phyloP scores from a whole-genome alignment of 2,888 invertebrate species.

The Tachystola acroxantha region DNA sequence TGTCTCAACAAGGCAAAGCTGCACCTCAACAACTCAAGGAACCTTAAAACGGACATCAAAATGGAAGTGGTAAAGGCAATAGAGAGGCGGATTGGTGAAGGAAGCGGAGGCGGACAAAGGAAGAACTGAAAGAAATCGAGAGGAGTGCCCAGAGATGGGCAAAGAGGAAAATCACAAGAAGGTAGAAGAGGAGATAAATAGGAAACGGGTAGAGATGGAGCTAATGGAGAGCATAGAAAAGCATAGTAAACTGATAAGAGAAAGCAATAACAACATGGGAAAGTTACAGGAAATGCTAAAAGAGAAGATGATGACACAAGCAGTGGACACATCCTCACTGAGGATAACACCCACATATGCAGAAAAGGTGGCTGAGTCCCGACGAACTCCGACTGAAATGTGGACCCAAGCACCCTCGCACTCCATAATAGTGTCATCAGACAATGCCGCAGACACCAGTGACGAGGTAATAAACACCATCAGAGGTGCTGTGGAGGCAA shows the following conservation, averaged over 20 bases:
- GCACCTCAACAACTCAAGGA: background rate
- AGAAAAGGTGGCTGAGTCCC: too few relatives aligned
- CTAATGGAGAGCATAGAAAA: too few relatives aligned
- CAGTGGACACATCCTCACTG: too few relatives aligned
- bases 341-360: too few relatives aligned
- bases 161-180: background rate
- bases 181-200: background rate
- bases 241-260: too few relatives aligned
- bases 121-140: too few relatives aligned
- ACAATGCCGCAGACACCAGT: constrained; percentile 10
- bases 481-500: constrained; percentile 10
- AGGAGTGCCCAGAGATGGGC: too few relatives aligned
- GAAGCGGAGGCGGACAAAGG: background rate
- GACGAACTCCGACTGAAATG: too few relatives aligned
- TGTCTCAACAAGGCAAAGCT: background rate
- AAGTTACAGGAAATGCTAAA: too few relatives aligned
- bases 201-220: too few relatives aligned
- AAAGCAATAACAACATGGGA: too few relatives aligned
- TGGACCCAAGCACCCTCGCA: constrained; percentile 2
- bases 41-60: background rate
- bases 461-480: constrained; percentile 8
- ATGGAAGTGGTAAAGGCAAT: background rate
- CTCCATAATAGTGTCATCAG: constrained; percentile 8
- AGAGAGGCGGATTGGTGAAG: background rate
- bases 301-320: too few relatives aligned